Evolutionary conservation across 2,888 invertebrate species (phyloP), one percentile per base, ranked within the genome.

Genomic region (Frankliniella intonsa): DNA sequence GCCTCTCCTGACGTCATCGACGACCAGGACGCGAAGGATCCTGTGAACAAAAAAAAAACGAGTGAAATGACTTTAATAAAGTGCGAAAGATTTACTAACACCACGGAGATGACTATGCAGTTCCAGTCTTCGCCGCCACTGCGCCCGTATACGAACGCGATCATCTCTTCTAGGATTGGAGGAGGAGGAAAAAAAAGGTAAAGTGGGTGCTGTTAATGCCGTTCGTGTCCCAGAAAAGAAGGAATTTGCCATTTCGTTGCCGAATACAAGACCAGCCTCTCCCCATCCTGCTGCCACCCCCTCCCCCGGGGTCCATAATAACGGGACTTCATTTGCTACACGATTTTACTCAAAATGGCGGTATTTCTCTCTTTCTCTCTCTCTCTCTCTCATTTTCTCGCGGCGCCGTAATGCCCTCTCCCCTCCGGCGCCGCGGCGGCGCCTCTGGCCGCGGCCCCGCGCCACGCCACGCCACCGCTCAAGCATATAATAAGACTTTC

Each of bases 401-500:
- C 55, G 22, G 69, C 69, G 62, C 62, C 62, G 62, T 38, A 38
- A 62, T 62, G 17, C 62, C 62, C 62, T n/a, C 62, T 17, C 1
- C 62, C 17, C 62, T n/a, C 62, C 62, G 7, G 12, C 62, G 19
- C 62, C 3, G 7, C 14, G 12, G 38, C 38, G 38, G 38, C 38
- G 38, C 17, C 7, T 55, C 17, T 17, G 14, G 14, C 55, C 55
- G 1, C 55, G 55, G 55, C 55, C 17, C 62, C 62, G 62, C n/a
- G 62, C 62, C n/a, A 19, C 62, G 38, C 38, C n/a, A n/a, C 62
- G 69, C 69, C 69, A 76, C 69, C 69, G 25, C 69, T 76, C 22
- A 76, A 76, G 22, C 69, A 76, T 76, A 76, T 76, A 76, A 76
- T 76, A 76, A 76, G 69, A 76, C 69, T 76, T 76, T 76, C 69